Evolutionary conservation across 2,888 invertebrate species (phyloP).

Genomic region (Stomorhina lunata): DNA sequence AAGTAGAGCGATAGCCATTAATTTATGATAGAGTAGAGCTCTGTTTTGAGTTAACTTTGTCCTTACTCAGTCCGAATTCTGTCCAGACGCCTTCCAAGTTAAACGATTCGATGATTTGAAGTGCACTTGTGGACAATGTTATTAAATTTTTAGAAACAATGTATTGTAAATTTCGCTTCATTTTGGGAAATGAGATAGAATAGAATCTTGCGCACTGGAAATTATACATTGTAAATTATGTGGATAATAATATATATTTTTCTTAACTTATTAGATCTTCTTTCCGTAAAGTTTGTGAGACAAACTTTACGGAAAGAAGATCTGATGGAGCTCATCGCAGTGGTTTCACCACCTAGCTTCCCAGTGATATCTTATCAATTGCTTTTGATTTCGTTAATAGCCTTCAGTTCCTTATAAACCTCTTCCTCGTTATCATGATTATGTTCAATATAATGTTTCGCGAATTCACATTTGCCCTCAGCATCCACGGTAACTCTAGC

Average conservation of each 20-base stretch:
- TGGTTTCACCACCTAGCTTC: too few relatives aligned
- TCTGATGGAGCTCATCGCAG: neutral
- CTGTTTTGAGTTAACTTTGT: too few relatives aligned
- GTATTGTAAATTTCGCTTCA: neutral
- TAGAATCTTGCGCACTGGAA: too few relatives aligned
- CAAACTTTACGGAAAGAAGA: neutral
- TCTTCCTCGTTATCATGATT: too few relatives aligned
- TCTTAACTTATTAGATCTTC: too few relatives aligned
- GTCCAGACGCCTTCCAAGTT: neutral
- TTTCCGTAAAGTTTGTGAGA: too few relatives aligned
- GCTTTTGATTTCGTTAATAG: neutral
- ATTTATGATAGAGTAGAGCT: neutral
- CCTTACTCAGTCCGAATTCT: neutral
- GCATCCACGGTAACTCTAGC: neutral
- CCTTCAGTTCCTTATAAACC: neutral
- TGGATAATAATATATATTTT: too few relatives aligned
- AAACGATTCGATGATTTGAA: neutral
- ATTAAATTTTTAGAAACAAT: too few relatives aligned
- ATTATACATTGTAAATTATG: too few relatives aligned
- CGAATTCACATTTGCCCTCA: neutral
- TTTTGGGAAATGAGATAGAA: slow-evolving; percentile 8
- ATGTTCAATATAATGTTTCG: too few relatives aligned
- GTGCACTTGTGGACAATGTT: neutral
- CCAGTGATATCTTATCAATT: neutral
- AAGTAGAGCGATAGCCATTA: neutral